Conservation (phyloP, 2,888 invertebrate species). For the Diogma glabrata region DNA sequence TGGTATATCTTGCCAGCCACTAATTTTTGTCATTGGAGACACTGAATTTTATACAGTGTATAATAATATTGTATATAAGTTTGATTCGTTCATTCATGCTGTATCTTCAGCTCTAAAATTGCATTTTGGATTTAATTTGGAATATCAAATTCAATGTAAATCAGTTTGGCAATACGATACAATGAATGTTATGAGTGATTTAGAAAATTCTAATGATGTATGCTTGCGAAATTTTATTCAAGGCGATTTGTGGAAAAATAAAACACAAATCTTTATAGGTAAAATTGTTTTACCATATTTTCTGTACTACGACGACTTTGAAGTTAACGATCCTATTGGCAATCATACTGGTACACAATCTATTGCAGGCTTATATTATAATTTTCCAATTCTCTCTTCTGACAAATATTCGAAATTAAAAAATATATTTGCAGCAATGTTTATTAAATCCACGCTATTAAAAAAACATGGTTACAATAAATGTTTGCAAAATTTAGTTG, state of each 20-base stretch:
- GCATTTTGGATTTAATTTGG: not conserved
- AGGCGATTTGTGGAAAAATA: conserved; percentile 14
- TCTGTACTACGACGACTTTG: conserved; percentile 16
- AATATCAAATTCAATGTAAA: not conserved
- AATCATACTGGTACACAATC: conserved; percentile 15
- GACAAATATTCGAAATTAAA: conserved; percentile 11
- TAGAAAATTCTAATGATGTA: too few species aligned
- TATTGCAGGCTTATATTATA: conserved; percentile 15
- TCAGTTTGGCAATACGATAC: not conserved
- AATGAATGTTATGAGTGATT: too few species aligned
- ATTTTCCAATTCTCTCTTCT: conserved; percentile 12
- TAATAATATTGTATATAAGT: not conserved
- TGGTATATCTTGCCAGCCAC: not conserved
- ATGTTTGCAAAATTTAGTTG: conserved; percentile 14
- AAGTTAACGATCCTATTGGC: conserved; percentile 15
- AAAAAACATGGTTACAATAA: conserved; percentile 15
- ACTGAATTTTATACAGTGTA: not conserved
- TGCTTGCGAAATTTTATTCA: conserved; percentile 14
- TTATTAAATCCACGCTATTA: conserved; percentile 15
- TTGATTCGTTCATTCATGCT: not conserved
- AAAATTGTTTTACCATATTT: conserved; percentile 10
- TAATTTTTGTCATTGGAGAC: not conserved
- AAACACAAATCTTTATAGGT: conserved; percentile 9
- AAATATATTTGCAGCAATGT: conserved; percentile 16
- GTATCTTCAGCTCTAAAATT: not conserved